Evolutionary conservation across 2,113 vertebrate genomes (phyloP), one percentile per base, ranked within the genome.

Genomic region (Calonectris borealis): DNA sequence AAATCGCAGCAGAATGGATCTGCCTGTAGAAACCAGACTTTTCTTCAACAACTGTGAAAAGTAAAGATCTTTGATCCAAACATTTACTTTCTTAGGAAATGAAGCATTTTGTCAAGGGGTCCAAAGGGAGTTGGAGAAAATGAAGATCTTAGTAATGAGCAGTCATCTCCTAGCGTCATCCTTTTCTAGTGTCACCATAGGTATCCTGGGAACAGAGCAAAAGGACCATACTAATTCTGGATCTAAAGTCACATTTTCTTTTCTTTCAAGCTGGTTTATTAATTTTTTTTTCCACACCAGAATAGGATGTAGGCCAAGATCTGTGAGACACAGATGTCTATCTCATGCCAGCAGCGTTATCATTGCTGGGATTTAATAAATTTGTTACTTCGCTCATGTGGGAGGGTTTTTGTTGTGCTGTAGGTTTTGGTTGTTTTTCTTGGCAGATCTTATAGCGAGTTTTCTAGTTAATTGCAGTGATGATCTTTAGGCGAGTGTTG

Each of bases 251-350:
- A 64, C 9, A 36, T 68, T 76, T 54, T 86, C 38, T 86, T 75
- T 46, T 77, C 40, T 88, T 36, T 24, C 32, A 73, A 46, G 38
- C 20, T 78, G 10, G 3, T 13, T 27, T 60, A 14, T 71, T 69
- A 9, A 5, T 34, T 73, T 31, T 52, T 82, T 71, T 52, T 61
- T 51, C 34, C 3, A 51, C 16, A 40, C 65, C 57, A 72, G 62
- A 87, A 61, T 91, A 90, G 91, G 81, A 91, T 93, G 38, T 72
- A 77, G 70, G 90, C 93, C 91, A 96, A 46, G n/a, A 87, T 96
- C 82, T 85, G 36, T 77, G 71, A 87, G 80, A 95, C 96, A 72
- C 90, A 91, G 66, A 89, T 94, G 61, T 89, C 65, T 87, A 34
- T 91, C 27, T 87, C 70, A 65, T 85, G 78, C 31, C 65, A 91